phyloP scores from a whole-genome alignment of 2,888 invertebrate species.

The Tetragonisca angustula region DNA sequence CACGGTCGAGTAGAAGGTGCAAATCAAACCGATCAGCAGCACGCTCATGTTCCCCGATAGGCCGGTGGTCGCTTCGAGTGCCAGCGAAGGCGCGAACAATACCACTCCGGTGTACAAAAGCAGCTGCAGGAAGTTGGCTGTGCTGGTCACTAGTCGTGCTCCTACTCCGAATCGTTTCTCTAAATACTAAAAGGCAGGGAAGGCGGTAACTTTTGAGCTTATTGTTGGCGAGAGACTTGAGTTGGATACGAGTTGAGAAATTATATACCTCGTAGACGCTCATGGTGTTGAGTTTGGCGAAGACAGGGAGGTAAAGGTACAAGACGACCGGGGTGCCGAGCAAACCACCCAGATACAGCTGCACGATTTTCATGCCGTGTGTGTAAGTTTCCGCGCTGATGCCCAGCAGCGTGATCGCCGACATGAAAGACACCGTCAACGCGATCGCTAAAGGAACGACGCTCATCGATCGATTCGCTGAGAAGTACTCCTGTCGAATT shows the following conservation, averaged over 20 bases:
- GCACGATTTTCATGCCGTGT: conserved; percentile 91
- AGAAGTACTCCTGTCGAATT: conserved; percentile 89
- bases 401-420: conserved; percentile 94
- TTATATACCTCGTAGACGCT: conserved; percentile 93
- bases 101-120: conserved; percentile 86
- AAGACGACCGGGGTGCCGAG: conserved; percentile 92
- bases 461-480: conserved; percentile 93
- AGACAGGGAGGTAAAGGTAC: conserved; percentile 92
- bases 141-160: conserved; percentile 85
- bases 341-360: conserved; percentile 91
- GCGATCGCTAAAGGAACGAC: conserved; percentile 93
- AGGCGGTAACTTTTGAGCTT: too few species aligned
- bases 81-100: conserved; percentile 88
- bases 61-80: conserved; percentile 86
- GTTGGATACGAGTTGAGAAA: background rate
- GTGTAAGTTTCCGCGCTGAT: conserved; percentile 95
- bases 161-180: conserved; percentile 86
- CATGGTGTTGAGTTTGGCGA: conserved; percentile 92
- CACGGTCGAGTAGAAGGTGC: conserved; percentile 94
- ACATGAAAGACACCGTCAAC: conserved; percentile 97
- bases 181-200: conserved; percentile 71
- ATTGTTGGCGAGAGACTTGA: too few species aligned
- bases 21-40: conserved; percentile 86
- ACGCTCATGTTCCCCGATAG: conserved; percentile 84
- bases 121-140: conserved; percentile 87